Base-by-base conservation (phyloP, 2,888 invertebrate species). In the Cremastinae sp. region DNA sequence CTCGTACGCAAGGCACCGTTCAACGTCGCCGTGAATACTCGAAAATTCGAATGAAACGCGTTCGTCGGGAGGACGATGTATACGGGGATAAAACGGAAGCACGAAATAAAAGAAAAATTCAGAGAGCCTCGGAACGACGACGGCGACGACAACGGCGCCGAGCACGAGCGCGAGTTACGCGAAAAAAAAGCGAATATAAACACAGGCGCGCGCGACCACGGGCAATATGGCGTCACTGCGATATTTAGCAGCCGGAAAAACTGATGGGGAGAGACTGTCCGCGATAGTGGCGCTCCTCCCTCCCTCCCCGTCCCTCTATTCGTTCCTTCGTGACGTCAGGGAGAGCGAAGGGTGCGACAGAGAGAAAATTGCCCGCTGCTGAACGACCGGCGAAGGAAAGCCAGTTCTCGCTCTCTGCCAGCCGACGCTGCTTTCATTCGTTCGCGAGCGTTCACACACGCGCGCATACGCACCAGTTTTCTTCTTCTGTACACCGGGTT, bases 261-360 rank as follows among this genome's bases (percentile, higher is more conserved):
- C 83, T 82, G 83, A 91, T 90, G 89, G 90, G 90, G 59, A 89
- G 88, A 90, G 92, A 92, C 92, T 92, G 92, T 92, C 91, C 90
- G 81, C 53, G 61, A 70, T 45, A 61, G 70, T 70, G 53, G 70
- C 70, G 70, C 70, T 61, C 41, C n/a, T 12, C 51, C 91, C 90
- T 90, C 85, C 81, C 56, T 68, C 73, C 70, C 70, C 92, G 92
- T 92, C 92, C 92, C 72, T 58, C 82, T 75, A 80, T 78, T 80
- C 82, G 80, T 74, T 79, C 58, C 79, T 66, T 62, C 43, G 69
- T 72, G 74, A 75, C 49, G 80, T 72, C 71, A 54, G 8, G n/a
- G 8, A 45, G 10, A 2, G 28, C 70, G 18, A 61, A 61, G 53
- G 70, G 61, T 51, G 61, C 68, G 66, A 16, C 20, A 22, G 2